Base-by-base conservation (phyloP, 2,888 invertebrate species). In the Dascillus cervinus region DNA sequence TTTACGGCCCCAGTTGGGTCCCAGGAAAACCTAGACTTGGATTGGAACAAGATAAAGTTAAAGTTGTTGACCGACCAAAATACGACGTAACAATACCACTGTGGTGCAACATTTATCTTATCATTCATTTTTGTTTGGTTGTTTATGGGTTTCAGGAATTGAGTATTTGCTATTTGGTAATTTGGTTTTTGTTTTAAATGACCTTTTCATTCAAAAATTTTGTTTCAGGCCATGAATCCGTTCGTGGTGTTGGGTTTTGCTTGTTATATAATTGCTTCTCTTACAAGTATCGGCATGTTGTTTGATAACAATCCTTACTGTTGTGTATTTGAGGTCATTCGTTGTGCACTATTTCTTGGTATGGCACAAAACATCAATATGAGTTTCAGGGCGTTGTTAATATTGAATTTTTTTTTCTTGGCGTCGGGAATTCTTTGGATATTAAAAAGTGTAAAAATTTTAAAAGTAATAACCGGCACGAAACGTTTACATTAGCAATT, bases 1-100 rank as follows among this genome's bases (percentile, higher is more conserved):
- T 87, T 56, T 87, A 82, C 66, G 91, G 91, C 0, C 91, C 91
- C 0, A 90, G 90, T 47, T 92, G 90, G 90, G 69, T 75, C 43
- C 88, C 89, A 0, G 90, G 89, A 0, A 75, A 73, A 28, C 77
- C 81, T 1, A 65, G 89, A 43, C 71, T 85, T 1, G 90, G 90
- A 5, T 70, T 77, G n/a, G 79, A 81, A 24, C 76, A 76, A 29
- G 75, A 79, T 50, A 82, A 89, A 62, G 68, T 85, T 24, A 78
- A 86, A 50, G 88, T 82, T 8, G 70, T 71, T 32, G 64, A 67
- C 4, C 66, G 83, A 40, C 67, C 70, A n/a, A 81, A 79, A 48
- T 84, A 78, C 53, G 75, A 83, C 55, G 77, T 80, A 0, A 59
- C 67, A 15, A 58, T 83, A 2, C 77, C 82, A 0, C 44, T 62